Base-by-base conservation (phyloP, 2,888 invertebrate species). In the Drosophila niveifrons region DNA sequence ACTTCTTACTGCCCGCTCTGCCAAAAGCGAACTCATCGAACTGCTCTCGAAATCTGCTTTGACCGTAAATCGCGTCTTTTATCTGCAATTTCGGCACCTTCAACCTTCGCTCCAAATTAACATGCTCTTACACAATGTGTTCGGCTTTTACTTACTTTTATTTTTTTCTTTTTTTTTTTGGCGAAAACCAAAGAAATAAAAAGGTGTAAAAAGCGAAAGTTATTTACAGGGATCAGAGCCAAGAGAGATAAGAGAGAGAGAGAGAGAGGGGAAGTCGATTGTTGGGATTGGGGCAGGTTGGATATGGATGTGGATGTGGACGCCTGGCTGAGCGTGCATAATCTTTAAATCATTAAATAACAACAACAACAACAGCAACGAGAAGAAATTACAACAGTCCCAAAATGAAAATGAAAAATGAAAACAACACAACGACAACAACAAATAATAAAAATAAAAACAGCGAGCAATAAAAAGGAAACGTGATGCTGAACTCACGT, bases 141-240 rank as follows among this genome's bases (percentile, higher is more conserved):
- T 48, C 31, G 55, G 50, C 63, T 50, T 56, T 55, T 57, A 64
- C 48, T 63, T 51, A 18, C 50, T 59, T 64, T 58, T 44, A 55
- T 43, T 63, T 61, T 53, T 52, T 18, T 18, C 4, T 18, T 18
- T 18, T 0, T 6, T 23, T 23, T 23, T 23, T 23, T 58, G 1
- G 55, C 55, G 29, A 34, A 51, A 52, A 61, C 47, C 55, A 39
- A 15, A n/a, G 18, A 23, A 34, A 43, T 48, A 67, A 68, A 77
- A 83, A 82, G 87, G 87, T 87, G 84, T 81, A 81, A 82, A 86
- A 82, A 87, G 88, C 88, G 88, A 82, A 82, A 82, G 88, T 82
- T 87, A 41, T 83, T 62, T 28, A 36, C 67, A 68, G 82, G 75
- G 6, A 23, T 23, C 23, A 72, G 85, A 59, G n/a, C 0, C 39